Conservation (phyloP, 2,113 vertebrate genomes). For the Alligator sinensis region DNA sequence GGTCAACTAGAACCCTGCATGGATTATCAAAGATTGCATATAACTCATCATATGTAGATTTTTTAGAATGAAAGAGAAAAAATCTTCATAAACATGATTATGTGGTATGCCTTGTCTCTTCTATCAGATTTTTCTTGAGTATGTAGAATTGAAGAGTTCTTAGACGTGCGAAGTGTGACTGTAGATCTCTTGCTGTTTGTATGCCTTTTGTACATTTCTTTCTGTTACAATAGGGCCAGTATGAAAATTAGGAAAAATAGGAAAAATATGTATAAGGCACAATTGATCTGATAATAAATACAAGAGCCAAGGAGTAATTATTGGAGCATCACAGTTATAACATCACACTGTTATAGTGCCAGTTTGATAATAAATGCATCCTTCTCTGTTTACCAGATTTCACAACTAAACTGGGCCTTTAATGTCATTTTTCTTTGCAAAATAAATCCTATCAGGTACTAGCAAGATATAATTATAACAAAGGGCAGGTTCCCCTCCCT, state of each 20-base stretch:
- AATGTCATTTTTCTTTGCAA: not conserved
- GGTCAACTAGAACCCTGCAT: not conserved
- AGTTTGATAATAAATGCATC: not conserved
- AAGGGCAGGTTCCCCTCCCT: not conserved
- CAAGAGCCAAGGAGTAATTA: too few relatives aligned
- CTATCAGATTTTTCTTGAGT: not conserved
- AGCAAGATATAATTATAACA: not conserved
- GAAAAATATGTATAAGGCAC: not conserved
- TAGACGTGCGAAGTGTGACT: not conserved
- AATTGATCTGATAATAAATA: too few relatives aligned
- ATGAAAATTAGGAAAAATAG: not conserved
- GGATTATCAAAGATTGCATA: accelerated
- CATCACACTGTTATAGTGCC: too few relatives aligned
- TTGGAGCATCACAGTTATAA: too few relatives aligned
- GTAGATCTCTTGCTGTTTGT: not conserved
- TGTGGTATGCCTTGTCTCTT: not conserved
- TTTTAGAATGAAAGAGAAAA: not conserved
- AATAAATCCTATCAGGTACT: not conserved
- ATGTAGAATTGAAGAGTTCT: not conserved
- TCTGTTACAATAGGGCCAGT: not conserved
- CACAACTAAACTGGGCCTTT: not conserved
- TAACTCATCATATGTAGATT: accelerated
- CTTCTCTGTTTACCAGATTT: not conserved
- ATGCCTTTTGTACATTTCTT: not conserved
- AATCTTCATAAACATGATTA: not conserved